These are phyloP conservation scores for Napeogenes sylphis DNA, from an alignment of 2,888 invertebrate genomes.

Conservation along the genomic window DNA sequence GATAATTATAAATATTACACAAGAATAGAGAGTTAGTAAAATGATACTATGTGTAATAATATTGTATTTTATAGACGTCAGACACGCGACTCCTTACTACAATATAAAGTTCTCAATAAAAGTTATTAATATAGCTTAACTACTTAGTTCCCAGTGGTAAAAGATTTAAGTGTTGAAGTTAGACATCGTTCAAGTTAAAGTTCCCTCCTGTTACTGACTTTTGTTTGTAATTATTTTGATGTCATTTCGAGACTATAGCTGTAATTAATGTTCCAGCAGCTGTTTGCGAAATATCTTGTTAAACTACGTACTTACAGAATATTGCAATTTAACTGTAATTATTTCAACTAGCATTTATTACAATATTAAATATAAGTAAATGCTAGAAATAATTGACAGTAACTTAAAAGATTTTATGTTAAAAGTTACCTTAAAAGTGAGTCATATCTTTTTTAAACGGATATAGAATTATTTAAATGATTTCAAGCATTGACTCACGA, in stretches of 20 bases:
- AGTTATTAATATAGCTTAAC: slow-evolving; percentile 6
- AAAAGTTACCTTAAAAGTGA: not conserved
- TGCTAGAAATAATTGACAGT: not conserved
- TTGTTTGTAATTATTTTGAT: slow-evolving; percentile 7
- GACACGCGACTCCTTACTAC: slow-evolving; percentile 1
- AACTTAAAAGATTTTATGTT: not conserved
- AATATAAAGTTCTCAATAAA: slow-evolving; percentile 5
- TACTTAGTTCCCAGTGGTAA: slow-evolving; percentile 7
- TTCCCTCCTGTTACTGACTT: slow-evolving; percentile 3
- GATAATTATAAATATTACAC: not conserved
- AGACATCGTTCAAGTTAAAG: not conserved
- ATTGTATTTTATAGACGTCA: not conserved
- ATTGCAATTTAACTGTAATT: too few species aligned
- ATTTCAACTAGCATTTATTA: too few species aligned
- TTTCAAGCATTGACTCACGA: slow-evolving; percentile 4
- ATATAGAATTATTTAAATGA: not conserved
- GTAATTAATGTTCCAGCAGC: slow-evolving; percentile 3
- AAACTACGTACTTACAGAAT: not conserved
- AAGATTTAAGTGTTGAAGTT: slow-evolving; percentile 6
- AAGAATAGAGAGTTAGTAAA: slow-evolving; percentile 5
- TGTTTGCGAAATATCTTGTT: not conserved
- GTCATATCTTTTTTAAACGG: not conserved
- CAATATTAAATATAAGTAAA: not conserved
- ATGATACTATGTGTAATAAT: not conserved
- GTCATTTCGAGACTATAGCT: slow-evolving; percentile 1